These are phyloP conservation scores for Nymphalis urticae DNA, from an alignment of 2,888 invertebrate species.

Conservation along the genomic window DNA sequence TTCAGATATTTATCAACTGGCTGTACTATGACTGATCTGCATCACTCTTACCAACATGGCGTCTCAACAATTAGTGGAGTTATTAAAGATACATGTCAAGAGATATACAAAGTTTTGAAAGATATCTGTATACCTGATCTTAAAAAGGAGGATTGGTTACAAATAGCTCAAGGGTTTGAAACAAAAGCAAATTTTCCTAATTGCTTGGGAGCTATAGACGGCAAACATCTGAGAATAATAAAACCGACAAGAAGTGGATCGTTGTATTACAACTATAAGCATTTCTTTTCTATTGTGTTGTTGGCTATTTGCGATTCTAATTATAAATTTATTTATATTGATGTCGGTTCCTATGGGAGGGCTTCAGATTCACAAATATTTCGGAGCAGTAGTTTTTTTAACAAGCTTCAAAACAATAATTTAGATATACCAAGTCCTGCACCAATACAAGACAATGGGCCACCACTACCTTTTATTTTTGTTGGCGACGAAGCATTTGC, in stretches of 20 bases:
- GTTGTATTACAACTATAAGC: too few species aligned
- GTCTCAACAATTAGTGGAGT: conserved; percentile 12
- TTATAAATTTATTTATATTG: conserved; percentile 24
- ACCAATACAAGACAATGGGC: neutral
- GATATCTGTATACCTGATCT: conserved; percentile 9
- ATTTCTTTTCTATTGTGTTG: conserved; percentile 23
- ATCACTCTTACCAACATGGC: conserved; percentile 7
- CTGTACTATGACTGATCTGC: conserved; percentile 5
- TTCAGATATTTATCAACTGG: conserved; percentile 12
- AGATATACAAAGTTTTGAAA: conserved; percentile 8
- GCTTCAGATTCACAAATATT: conserved; percentile 23
- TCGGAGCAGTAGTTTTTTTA: conserved; percentile 15
- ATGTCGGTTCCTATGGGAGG: conserved; percentile 26
- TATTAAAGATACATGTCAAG: neutral
- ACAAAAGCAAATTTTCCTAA: conserved; percentile 32
- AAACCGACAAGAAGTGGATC: too few species aligned
- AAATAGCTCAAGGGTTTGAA: conserved; percentile 29
- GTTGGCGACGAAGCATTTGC: conserved; percentile 19
- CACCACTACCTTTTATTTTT: conserved; percentile 3
- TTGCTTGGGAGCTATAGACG: conserved; percentile 33
- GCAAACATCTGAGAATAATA: conserved; percentile 30
- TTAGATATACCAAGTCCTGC: conserved; percentile 14
- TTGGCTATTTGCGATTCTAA: conserved; percentile 33
- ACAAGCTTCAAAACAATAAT: conserved; percentile 7
- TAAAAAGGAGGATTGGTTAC: conserved; percentile 2